Conservation (phyloP, 2,888 invertebrate species). For the Alviniconcha strummeri region DNA sequence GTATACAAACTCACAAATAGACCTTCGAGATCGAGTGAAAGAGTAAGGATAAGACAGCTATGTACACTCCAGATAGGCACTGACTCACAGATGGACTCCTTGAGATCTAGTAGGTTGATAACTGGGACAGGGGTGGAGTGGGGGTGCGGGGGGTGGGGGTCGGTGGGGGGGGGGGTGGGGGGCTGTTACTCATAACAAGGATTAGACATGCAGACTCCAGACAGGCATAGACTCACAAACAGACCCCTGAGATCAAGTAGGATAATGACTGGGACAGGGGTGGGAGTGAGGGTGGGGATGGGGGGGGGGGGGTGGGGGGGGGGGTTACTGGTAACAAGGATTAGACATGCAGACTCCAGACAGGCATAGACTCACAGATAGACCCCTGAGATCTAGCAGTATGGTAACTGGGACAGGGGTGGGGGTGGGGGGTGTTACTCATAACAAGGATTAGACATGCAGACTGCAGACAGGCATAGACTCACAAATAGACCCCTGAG, state of each 20-base stretch:
- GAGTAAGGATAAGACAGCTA: too few relatives aligned
- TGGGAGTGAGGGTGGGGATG: neutral
- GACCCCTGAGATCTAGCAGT: neutral
- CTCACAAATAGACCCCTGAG: slow-evolving; percentile 14
- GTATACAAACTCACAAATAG: too few relatives aligned
- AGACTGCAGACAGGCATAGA: neutral
- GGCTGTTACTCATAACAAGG: neutral
- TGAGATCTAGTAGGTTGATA: too few relatives aligned
- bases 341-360: neutral
- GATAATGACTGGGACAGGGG: neutral
- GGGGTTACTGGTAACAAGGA: neutral
- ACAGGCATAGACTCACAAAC: slow-evolving; percentile 13
- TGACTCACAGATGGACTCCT: too few relatives aligned
- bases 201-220: neutral
- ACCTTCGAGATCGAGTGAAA: too few relatives aligned
- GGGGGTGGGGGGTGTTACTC: neutral
- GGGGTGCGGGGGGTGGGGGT: neutral
- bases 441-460: too few relatives aligned
- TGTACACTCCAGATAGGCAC: too few relatives aligned
- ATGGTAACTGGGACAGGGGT: slow-evolving; percentile 7
- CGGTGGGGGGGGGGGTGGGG: neutral
- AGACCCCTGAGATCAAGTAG: neutral
- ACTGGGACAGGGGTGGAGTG: too few relatives aligned
- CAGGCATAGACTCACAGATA: slow-evolving; percentile 16
- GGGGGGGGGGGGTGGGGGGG: neutral